Evolutionary conservation across 2,888 invertebrate genomes (phyloP), one percentile per base, ranked within the genome.

Genomic region (Aphodius sticticus): DNA sequence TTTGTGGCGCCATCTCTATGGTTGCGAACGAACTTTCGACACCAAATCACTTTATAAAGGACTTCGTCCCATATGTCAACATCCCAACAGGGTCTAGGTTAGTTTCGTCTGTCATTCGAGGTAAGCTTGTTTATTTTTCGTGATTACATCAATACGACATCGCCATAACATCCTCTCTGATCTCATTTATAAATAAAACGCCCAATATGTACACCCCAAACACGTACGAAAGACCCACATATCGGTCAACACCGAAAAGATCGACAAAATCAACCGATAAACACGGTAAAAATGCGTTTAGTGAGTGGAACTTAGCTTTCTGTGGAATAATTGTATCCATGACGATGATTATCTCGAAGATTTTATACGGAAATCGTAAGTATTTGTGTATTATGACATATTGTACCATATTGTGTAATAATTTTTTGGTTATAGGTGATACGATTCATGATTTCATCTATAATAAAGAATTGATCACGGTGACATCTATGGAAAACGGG

Each of bases 361-460:
- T 87, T 74, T 85, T 85, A 70, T 82, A 80, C 69, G 83, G 79
- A 69, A 84, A 89, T 82, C 83, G 89, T 89, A 88, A 88, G 88
- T 87, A 85, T 79, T 77, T 76, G 53, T 74, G 0, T 15, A 26
- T 16, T 70, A 16, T 77, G 15, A 53, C 38, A 78, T 69, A 72
- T 71, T 70, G 12, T 76, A 69, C n/a, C 15, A 76, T 36, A 16
- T 38, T 76, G 38, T 76, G 38, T 38, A 37, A 53, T 16, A 53
- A n/a, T 37, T 69, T 38, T 16, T 38, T 9, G 7, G 5, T 38
- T 85, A 81, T 81, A 87, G 87, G 82, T 16, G 84, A 86, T 71
- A 81, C 80, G 38, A 53, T 87, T 16, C 83, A 84, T 36, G 80
- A 83, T 36, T 75, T 84, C 6, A 70, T 89, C 4, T 84, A 86